Evolutionary conservation across 2,888 invertebrate species (phyloP).

Genomic region (Aphodius granarius): DNA sequence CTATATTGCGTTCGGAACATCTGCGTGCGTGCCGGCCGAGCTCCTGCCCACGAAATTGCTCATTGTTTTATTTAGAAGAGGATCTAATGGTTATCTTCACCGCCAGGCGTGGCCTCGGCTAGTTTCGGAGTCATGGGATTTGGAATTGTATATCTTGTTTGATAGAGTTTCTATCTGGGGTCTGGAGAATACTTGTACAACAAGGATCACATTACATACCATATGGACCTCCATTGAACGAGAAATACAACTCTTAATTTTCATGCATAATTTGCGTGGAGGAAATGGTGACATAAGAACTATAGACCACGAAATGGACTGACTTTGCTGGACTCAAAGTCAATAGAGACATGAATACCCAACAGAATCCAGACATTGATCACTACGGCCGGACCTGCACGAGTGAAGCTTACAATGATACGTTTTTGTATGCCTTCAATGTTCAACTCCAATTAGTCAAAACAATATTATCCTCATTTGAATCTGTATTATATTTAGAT

Average conservation of each 20-base stretch:
- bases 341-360: no score
- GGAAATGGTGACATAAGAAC: no score
- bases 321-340: no score
- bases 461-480: not conserved
- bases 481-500: not conserved
- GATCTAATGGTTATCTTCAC: slow-evolving; percentile 27
- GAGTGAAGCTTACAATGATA: not conserved
- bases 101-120: slow-evolving; percentile 8
- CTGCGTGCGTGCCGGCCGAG: slow-evolving; percentile 25
- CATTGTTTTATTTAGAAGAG: slow-evolving; percentile 39
- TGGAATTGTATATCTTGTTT: not conserved
- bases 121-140: slow-evolving; percentile 19
- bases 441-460: not conserved
- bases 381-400: no score
- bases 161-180: not conserved
- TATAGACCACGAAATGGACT: no score
- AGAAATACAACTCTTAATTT: no score
- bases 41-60: slow-evolving; percentile 31
- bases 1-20: slow-evolving; percentile 25
- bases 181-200: not conserved
- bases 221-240: not conserved
- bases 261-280: no score
- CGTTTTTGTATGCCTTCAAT: not conserved
- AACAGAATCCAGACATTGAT: no score
- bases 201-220: not conserved